Base-by-base conservation (phyloP, 1,140 invertebrate genomes). In the Drosophila pachea region DNA sequence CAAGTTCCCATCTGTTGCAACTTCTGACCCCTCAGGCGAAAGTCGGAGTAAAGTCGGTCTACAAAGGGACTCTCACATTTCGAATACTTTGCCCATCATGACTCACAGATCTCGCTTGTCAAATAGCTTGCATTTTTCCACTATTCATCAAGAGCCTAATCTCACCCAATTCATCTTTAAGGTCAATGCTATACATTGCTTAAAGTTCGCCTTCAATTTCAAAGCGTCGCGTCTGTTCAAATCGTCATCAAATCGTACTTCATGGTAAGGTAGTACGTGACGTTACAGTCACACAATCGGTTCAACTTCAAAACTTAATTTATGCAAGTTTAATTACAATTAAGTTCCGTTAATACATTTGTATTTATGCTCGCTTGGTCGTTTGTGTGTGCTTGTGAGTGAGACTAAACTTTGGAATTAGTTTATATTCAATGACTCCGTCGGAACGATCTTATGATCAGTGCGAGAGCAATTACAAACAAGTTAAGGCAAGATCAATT, bases 211-310 rank as follows among this genome's bases (percentile, higher is more conserved):
- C 62, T 70, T 65, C 61, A 70, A 66, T 45, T 48, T 70, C 42
- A 54, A 36, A 67, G 16, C 50, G 49, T 47, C 55, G 48, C 54
- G 14, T 54, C 42, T 35, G 47, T 54, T 38, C 22, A 47, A 53
- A 68, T 55, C 65, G 12, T 53, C 35, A 31, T 68, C 65, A 68
- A 50, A 68, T 68, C 68, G 42, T 55, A 60, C 55, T 76, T 86
- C 81, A 83, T 83, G 79, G 79, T 83, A 83, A 83, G 65, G 63
- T 65, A 73, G 61, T 79, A 86, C 81, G 79, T 83, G 76, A 79
- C 69, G 72, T 73, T 76, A 69, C 60, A 78, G 73, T 49, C 72
- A 59, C 72, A 59, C 43, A 68, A 52, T 36, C 77, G 59, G 62
- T 58, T 49, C 60, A 56, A 64, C 70, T 64, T 84, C 8, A 66